Evolutionary conservation across 2,888 invertebrate species (phyloP), one percentile per base, ranked within the genome.

Genomic region (Odontothrips loti): DNA sequence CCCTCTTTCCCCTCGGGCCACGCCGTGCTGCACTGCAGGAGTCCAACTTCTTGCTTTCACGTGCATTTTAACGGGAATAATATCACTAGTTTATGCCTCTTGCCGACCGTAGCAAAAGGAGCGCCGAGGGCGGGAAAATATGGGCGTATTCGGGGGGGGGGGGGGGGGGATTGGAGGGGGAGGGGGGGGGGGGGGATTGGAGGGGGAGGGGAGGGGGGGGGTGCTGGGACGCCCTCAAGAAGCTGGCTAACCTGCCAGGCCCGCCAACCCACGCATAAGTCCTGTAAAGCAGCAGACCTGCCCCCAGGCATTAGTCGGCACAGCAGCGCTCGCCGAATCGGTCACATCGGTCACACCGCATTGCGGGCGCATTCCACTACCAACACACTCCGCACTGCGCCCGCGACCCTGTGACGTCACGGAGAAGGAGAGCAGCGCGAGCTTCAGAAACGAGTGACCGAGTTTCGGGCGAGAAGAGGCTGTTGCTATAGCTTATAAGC

Each of bases 1-100:
- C 51, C n/a, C n/a, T 51, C 51, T 58, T 23, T 8, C 23, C 4
- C 68, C 68, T 12, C 3, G 58, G n/a, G 58, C 63, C 15, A 23
- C 6, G 68, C 68, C 11, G 4, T 27, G 12, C 68, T 27, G 68
- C 68, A 75, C 27, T 75, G 68, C 68, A 75, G 68, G 58, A 17
- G 58, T 17, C 58, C 58, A 17, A n/a, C 17, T n/a, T n/a, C 27
- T 75, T 75, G 68, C 68, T 27, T 58, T 27, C 68, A 27, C 68
- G 68, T 75, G 68, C 68, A 75, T 75, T 75, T 75, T 75, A 75
- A 75, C 68, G 68, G 68, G 68, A 75, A 75, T 75, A 75, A 23
- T 75, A 75, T 75, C 23, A 27, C 68, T 27, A 58, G 58, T 58
- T 58, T 58, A 58, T 58, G 58, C 58, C 58, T 20, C 58, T 58